Base-by-base conservation (phyloP, 2,888 invertebrate genomes). In the Apoda limacodes region DNA sequence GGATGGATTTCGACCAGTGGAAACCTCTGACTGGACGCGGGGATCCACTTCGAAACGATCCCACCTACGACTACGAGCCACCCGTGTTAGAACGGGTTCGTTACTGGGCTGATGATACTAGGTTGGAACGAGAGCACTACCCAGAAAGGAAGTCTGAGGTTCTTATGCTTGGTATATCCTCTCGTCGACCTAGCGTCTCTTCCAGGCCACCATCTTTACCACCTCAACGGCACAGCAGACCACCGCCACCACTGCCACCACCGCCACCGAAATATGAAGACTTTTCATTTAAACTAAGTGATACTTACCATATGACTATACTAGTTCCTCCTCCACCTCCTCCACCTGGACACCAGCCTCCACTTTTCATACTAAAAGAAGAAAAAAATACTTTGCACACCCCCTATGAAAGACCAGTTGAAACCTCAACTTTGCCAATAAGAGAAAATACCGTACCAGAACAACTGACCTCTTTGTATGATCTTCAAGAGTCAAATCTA, bases 1-100 rank as follows among this genome's bases (percentile, higher is more conserved):
- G 90, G 9, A 86, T 91, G 85, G 90, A 92, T 57, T 92, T 91
- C 61, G 90, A 91, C 49, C 90, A 91, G 63, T 92, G 92, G 92
- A 89, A 88, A 40, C 92, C 92, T 0, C 43, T 80, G 39, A 82
- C 92, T 23, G 92, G 92, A 4, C 86, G 88, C 32, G 91, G 92
- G 0, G 91, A 92, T 62, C 92, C 92, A 0, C 58, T 92, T 25
- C 89, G 90, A 50, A 91, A 92, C 55, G 92, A 92, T 55, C 92
- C 92, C 5, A 92, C 92, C 1, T 92, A 88, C 58, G 92, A 92
- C 57, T 92, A 92, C 58, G 90, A 91, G 33, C 92, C 92, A 1
- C 92, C 92, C 1, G 88, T 89, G 2, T 64, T 92, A 21, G 90
- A 91, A 40, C 75, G 87, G 19, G 92, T 92, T 3, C 89, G 89